Evolutionary conservation across 2,113 vertebrate genomes (phyloP).

Genomic region (Mandrillus leucophaeus): DNA sequence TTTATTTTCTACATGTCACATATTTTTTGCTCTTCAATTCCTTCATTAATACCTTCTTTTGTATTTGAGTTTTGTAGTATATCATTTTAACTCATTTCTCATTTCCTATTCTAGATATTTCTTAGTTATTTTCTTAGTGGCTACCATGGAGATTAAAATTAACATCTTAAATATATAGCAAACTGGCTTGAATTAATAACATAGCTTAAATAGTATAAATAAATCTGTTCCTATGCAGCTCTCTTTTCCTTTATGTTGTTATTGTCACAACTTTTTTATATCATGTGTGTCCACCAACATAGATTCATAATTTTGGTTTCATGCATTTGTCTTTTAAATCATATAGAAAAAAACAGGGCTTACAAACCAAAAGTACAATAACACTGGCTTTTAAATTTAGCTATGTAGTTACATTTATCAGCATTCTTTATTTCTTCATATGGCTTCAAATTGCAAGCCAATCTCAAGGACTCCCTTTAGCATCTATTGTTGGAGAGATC

Average conservation of each 20-base stretch:
- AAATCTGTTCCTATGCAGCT: background rate
- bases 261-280: background rate
- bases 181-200: slow-evolving; percentile 13
- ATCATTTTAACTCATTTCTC: background rate
- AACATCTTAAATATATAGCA: background rate
- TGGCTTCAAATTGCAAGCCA: background rate
- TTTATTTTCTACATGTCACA: background rate
- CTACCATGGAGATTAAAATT: background rate
- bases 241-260: background rate
- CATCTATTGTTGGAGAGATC: background rate
- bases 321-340: background rate
- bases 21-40: background rate
- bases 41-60: background rate
- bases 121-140: slow-evolving; percentile 45
- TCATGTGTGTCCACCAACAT: background rate
- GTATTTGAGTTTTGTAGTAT: background rate
- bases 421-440: background rate
- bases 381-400: background rate
- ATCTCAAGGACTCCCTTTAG: background rate
- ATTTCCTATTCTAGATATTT: slow-evolving; percentile 10
- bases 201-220: background rate
- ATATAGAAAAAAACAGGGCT: background rate
- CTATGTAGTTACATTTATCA: background rate
- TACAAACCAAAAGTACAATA: background rate
- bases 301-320: background rate